These are phyloP conservation scores for Linnaemya vulpina DNA, from an alignment of 2,888 invertebrate genomes.

Conservation along the genomic window DNA sequence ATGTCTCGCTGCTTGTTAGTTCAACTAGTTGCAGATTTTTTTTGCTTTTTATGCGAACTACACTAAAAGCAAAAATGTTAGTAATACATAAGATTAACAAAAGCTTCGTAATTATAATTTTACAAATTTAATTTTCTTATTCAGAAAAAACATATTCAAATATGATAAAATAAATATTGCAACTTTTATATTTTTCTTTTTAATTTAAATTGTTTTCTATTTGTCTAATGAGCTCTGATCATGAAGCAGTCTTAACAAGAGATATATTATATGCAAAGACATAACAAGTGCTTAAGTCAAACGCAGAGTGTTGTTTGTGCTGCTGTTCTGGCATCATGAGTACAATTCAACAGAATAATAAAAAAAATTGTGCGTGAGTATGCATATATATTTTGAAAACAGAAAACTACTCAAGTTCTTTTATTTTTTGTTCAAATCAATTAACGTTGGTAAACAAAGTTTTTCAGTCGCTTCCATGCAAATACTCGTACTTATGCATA, in stretches of 20 bases:
- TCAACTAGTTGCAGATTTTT: slow-evolving; percentile 40
- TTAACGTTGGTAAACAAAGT: slow-evolving; percentile 62
- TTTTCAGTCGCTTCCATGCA: slow-evolving; percentile 30
- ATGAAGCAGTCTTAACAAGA: slow-evolving; percentile 2
- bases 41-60: slow-evolving; percentile 5
- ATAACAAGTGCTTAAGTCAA: slow-evolving; percentile 46
- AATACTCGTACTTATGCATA: slow-evolving; percentile 11
- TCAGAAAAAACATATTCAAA: not conserved
- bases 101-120: not conserved
- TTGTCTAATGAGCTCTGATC: slow-evolving; percentile 21
- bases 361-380: slow-evolving; percentile 60
- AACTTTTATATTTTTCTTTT: not conserved
- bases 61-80: slow-evolving; percentile 45
- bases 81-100: not conserved
- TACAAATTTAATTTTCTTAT: no score
- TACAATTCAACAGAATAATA: slow-evolving; percentile 49
- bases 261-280: slow-evolving; percentile 35
- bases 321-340: slow-evolving; percentile 56
- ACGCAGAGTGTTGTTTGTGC: slow-evolving; percentile 27
- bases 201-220: not conserved
- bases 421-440: slow-evolving; percentile 37
- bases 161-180: not conserved
- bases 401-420: not conserved
- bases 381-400: slow-evolving; percentile 38
- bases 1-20: slow-evolving; percentile 68